Evolutionary conservation across 92 coral and sea anemone species (phyloP), one percentile per base, ranked within the genome.

Genomic region (Epizoanthus rinbou): DNA sequence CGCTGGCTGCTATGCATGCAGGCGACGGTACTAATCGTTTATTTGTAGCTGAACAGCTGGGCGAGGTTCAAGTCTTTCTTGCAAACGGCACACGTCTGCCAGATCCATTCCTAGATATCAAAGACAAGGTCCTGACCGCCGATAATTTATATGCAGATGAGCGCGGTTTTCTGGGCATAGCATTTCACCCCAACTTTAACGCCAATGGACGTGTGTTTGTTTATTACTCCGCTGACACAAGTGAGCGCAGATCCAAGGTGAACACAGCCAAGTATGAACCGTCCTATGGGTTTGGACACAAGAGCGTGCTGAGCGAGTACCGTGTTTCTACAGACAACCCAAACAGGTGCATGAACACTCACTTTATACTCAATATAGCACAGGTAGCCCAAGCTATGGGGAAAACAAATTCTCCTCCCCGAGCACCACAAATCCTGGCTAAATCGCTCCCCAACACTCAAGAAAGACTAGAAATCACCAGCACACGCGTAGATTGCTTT

Each of bases 101-200:
- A 54, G 73, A 59, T 21, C 95, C 95, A 17, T 94, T 89, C 69
- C 84, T 94, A 64, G 89, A 94, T 47, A 87, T 94, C 63, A 87
- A 60, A 14, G 73, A 75, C 86, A 86, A 87, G 57, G 95, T 94
- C 23, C 65, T 89, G 54, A 76, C 92, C 31, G 66, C 93, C 28
- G 60, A 79, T 21, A 69, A 80, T 19, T 78, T n/a, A n/a, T n/a
- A 79, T 37, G 98, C 90, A 2, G 98, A 94, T 28, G 98, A 94
- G 87, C 87, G 98, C 6, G 98, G 98, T 3, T 59, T 94, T 17
- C 82, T 94, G 17, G 90, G 95, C 64, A 90, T 94, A 8, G 98
- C 88, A 17, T 94, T 94, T 79, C 98, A 94, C 64, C 95, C 98
- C 2, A 74, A 84, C 13, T 94, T 89, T 74, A 73, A 62, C 11